These are phyloP conservation scores for Brachystomella parvula DNA, from an alignment of 1,140 invertebrate genomes.

Conservation along the genomic window DNA sequence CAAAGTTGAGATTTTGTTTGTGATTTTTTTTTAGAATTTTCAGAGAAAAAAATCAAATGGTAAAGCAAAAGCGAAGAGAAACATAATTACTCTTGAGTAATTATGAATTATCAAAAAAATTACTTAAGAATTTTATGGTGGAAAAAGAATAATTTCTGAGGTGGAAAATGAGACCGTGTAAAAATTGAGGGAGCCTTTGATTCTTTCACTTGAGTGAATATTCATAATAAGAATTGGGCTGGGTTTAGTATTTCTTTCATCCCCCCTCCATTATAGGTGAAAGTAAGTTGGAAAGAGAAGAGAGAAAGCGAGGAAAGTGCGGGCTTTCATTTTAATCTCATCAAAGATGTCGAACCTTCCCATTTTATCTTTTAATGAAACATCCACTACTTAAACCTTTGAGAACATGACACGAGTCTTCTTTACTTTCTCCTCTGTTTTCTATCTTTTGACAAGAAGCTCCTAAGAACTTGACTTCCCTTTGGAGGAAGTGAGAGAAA, in stretches of 20 bases:
- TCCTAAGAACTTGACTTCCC: not conserved
- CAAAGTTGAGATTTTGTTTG: no score
- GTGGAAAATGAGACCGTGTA: no score
- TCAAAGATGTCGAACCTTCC: slow-evolving; percentile 34
- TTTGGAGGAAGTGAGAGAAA: not conserved
- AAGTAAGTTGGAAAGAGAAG: no score
- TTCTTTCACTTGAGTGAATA: slow-evolving; percentile 23
- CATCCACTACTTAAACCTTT: slow-evolving; percentile 22
- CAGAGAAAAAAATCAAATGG: no score
- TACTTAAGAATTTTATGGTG: not conserved
- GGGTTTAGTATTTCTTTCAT: slow-evolving; percentile 20
- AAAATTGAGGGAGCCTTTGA: slow-evolving; percentile 14
- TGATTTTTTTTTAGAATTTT: no score
- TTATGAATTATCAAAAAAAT: no score
- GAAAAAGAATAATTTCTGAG: no score
- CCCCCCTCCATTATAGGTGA: slow-evolving; percentile 21
- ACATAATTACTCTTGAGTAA: no score
- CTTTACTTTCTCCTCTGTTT: slow-evolving; percentile 11
- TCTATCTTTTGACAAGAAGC: not conserved
- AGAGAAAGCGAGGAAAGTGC: not conserved
- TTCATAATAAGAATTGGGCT: slow-evolving; percentile 26
- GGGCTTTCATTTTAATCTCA: slow-evolving; percentile 34
- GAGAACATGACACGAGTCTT: slow-evolving; percentile 19
- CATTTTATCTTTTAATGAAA: slow-evolving; percentile 33
- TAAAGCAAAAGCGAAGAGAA: no score